phyloP scores from a whole-genome alignment of 1,140 invertebrate genomes.

The Aphis gossypii region DNA sequence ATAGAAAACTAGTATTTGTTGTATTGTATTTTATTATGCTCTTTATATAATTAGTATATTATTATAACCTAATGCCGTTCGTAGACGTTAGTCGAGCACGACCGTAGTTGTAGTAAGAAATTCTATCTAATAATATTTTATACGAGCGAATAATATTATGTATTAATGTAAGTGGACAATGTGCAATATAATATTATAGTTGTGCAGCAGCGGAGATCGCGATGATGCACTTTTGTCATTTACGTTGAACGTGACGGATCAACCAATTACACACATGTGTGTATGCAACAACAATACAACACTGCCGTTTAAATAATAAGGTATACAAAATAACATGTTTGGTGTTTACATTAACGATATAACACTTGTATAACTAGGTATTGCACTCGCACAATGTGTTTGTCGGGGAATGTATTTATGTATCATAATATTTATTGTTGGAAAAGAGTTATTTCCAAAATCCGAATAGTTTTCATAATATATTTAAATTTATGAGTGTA shows the following conservation, averaged over 20 bases:
- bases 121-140: too few species aligned
- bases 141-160: too few species aligned
- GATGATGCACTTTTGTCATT: neutral
- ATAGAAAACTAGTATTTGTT: neutral
- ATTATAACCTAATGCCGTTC: neutral
- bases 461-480: neutral
- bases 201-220: too few species aligned
- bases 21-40: neutral
- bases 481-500: conserved; percentile 12
- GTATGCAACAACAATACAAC: neutral
- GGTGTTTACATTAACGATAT: neutral
- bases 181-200: neutral
- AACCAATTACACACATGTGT: neutral
- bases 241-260: neutral
- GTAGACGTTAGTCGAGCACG: neutral
- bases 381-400: neutral
- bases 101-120: neutral
- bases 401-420: neutral
- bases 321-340: neutral
- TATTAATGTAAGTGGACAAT: neutral
- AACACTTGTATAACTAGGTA: neutral
- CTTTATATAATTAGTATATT: neutral
- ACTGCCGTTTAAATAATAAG: neutral
- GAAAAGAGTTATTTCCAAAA: neutral
- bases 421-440: neutral